Conservation (phyloP, 2,888 invertebrate genomes). For the Drosophila ustulata region DNA sequence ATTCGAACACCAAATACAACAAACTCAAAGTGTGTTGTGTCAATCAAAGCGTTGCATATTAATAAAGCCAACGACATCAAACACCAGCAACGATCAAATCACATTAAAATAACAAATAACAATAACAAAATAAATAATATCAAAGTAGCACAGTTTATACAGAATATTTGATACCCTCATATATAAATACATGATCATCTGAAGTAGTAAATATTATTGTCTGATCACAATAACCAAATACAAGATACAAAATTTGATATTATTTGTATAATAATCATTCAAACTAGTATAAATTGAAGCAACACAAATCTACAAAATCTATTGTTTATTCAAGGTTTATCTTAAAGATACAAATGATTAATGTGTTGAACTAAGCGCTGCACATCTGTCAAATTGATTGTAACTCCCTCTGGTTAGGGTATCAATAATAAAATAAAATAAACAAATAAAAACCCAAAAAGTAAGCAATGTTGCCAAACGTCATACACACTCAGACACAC, state of each 20-base stretch:
- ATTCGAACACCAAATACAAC: neutral
- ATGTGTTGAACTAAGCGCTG: too few species aligned
- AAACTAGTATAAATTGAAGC: too few species aligned
- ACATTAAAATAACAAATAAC: constrained; percentile 37
- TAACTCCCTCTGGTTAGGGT: neutral
- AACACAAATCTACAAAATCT: neutral
- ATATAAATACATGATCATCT: too few species aligned
- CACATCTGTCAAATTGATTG: neutral
- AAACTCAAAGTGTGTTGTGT: constrained; percentile 25
- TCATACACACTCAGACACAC: constrained; percentile 25
- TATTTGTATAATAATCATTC: too few species aligned
- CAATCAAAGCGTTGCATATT: constrained; percentile 50
- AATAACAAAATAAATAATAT: constrained; percentile 11
- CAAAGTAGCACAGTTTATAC: neutral
- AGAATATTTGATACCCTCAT: constrained; percentile 10
- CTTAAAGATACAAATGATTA: neutral
- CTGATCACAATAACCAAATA: too few species aligned
- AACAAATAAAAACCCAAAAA: constrained; percentile 26
- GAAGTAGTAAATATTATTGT: too few species aligned
- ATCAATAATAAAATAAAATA: constrained; percentile 18
- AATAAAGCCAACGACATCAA: constrained; percentile 41
- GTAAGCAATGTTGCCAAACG: constrained; percentile 54
- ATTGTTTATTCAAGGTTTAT: neutral
- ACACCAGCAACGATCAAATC: constrained; percentile 43
- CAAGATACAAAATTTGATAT: too few species aligned